Conservation (phyloP, 64 coral and sea anemone species). For the Porites lutea region DNA sequence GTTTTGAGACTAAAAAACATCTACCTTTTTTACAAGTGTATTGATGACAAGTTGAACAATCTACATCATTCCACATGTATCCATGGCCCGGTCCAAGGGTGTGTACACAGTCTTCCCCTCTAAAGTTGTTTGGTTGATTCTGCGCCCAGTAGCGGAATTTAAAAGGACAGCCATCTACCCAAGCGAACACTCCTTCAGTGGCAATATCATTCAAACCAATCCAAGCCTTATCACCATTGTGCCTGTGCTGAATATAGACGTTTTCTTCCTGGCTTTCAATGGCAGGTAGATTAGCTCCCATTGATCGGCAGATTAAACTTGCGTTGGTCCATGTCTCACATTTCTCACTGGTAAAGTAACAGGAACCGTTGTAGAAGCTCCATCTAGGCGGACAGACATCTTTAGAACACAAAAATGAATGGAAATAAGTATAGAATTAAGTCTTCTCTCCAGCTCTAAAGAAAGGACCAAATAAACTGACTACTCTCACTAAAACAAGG, state of each 20-base stretch:
- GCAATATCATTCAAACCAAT: constrained; percentile 82
- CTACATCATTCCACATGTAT: constrained; percentile 73
- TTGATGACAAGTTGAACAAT: constrained; percentile 57
- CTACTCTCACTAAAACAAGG: too few relatives aligned
- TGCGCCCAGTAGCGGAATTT: constrained; percentile 68
- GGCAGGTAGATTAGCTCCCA: constrained; percentile 34
- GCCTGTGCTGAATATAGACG: constrained; percentile 67
- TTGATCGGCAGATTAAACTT: constrained; percentile 25
- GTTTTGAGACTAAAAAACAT: too few relatives aligned
- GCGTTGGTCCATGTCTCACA: constrained; percentile 61
- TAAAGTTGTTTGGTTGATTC: constrained; percentile 66
- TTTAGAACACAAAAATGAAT: neutral
- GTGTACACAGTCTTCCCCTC: constrained; percentile 72
- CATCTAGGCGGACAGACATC: constrained; percentile 60
- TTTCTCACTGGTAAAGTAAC: constrained; percentile 68
- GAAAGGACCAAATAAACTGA: too few relatives aligned
- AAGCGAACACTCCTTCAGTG: constrained; percentile 60
- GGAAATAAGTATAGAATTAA: too few relatives aligned
- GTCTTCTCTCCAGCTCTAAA: too few relatives aligned
- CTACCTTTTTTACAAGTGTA: constrained; percentile 78
- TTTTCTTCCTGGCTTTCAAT: constrained; percentile 83
- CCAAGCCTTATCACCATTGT: constrained; percentile 77
- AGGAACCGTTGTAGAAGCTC: constrained; percentile 75
- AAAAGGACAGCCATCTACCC: constrained; percentile 56
- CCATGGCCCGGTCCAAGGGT: constrained; percentile 17